Conservation (phyloP, 2,888 invertebrate genomes). For the Zelleria hepariella region DNA sequence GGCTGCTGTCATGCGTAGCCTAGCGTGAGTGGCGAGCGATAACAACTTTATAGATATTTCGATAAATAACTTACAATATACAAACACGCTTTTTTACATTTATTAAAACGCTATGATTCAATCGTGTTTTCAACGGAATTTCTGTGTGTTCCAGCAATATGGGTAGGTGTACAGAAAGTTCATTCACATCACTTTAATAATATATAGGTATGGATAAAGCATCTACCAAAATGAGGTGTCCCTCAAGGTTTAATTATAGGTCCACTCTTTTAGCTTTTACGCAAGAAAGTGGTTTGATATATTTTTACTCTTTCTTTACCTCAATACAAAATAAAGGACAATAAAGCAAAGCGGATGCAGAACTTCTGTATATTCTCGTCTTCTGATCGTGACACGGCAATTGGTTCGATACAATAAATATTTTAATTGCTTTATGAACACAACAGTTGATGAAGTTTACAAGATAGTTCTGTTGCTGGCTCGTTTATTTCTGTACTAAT, state of each 20-base stretch:
- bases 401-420: background rate
- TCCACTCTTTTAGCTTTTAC: too few species aligned
- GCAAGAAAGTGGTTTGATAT: too few species aligned
- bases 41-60: background rate
- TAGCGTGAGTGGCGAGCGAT: background rate
- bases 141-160: too few species aligned
- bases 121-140: background rate
- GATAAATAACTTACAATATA: background rate
- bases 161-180: too few species aligned
- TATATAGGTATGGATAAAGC: too few species aligned
- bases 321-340: too few species aligned
- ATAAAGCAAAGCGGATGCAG: too few species aligned
- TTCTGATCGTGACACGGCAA: background rate
- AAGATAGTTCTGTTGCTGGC: background rate
- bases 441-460: background rate
- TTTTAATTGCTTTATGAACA: background rate
- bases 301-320: too few species aligned
- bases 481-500: background rate
- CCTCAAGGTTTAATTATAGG: too few species aligned
- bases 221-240: too few species aligned
- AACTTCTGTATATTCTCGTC: background rate
- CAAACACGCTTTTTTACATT: background rate
- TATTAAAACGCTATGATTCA: background rate
- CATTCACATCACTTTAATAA: too few species aligned
- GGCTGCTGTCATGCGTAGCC: background rate